These are phyloP conservation scores for Montipora efflorescens DNA, from an alignment of 64 coral and sea anemone species.

Conservation along the genomic window DNA sequence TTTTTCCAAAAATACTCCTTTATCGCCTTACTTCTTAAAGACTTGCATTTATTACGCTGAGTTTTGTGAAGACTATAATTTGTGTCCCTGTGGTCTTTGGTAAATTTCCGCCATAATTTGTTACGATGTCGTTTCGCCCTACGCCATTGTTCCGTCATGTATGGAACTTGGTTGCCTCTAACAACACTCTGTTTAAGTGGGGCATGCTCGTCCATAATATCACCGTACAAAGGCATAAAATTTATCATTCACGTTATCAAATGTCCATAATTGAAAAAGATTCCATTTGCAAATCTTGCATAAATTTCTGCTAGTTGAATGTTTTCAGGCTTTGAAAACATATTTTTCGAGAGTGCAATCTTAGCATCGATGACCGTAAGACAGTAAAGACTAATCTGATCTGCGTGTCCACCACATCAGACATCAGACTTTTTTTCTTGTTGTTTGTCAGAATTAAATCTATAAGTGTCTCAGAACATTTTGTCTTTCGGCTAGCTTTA, in stretches of 20 bases:
- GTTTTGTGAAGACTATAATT: too few relatives aligned
- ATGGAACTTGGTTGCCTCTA: too few relatives aligned
- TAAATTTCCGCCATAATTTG: too few relatives aligned
- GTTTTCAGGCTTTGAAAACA: slow-evolving; percentile 10
- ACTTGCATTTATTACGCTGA: too few relatives aligned
- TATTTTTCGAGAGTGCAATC: slow-evolving; percentile 20
- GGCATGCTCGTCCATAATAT: neutral
- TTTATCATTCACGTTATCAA: slow-evolving; percentile 44
- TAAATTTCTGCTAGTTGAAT: neutral
- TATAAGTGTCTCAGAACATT: slow-evolving; percentile 11
- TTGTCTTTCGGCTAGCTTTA: slow-evolving; percentile 15
- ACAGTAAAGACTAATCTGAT: slow-evolving; percentile 14
- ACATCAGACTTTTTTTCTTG: neutral
- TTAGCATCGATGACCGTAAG: neutral
- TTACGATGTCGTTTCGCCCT: too few relatives aligned
- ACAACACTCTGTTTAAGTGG: too few relatives aligned
- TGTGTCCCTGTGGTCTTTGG: too few relatives aligned
- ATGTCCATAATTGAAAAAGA: neutral
- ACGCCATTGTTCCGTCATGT: too few relatives aligned
- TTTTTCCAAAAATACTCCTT: too few relatives aligned
- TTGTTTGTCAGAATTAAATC: slow-evolving; percentile 43
- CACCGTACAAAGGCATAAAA: slow-evolving; percentile 24
- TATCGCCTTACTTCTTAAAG: too few relatives aligned
- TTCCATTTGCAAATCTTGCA: neutral
- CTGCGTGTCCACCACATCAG: slow-evolving; percentile 38